These are phyloP conservation scores for Apotomis capreana DNA, from an alignment of 2,888 invertebrate species.

Conservation along the genomic window DNA sequence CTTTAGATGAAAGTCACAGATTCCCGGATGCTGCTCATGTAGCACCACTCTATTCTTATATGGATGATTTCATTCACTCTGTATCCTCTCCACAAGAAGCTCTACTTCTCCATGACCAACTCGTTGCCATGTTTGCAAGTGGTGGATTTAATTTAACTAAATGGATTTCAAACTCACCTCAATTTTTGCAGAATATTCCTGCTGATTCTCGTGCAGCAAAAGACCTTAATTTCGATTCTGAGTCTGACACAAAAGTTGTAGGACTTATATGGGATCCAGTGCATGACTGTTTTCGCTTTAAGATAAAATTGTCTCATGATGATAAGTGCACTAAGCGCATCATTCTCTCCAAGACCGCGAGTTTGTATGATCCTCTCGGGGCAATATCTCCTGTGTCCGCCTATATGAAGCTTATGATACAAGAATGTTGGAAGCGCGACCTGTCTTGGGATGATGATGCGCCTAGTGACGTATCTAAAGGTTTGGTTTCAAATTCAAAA, in stretches of 20 bases:
- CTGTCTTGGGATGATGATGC: slow-evolving; percentile 28
- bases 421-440: slow-evolving; percentile 23
- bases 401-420: slow-evolving; percentile 17
- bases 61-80: slow-evolving; percentile 29
- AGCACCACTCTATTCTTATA: slow-evolving; percentile 20
- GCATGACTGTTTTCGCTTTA: slow-evolving; percentile 9
- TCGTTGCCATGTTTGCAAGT: slow-evolving; percentile 30
- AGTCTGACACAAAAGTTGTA: slow-evolving; percentile 20
- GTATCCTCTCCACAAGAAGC: too few species aligned
- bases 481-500: background rate
- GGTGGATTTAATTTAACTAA: slow-evolving; percentile 39
- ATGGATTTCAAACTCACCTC: slow-evolving; percentile 28
- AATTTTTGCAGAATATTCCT: slow-evolving; percentile 23
- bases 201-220: background rate
- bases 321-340: slow-evolving; percentile 18
- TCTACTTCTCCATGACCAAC: slow-evolving; percentile 17
- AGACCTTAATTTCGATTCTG: slow-evolving; percentile 20
- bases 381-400: slow-evolving; percentile 7
- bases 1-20: background rate
- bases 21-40: slow-evolving; percentile 18
- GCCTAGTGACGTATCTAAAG: background rate
- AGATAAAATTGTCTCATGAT: slow-evolving; percentile 1
- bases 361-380: slow-evolving; percentile 19
- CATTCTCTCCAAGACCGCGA: slow-evolving; percentile 20
- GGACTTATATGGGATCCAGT: slow-evolving; percentile 20